Base-by-base conservation (phyloP, 2,113 vertebrate genomes). In the Aramus guarauna region DNA sequence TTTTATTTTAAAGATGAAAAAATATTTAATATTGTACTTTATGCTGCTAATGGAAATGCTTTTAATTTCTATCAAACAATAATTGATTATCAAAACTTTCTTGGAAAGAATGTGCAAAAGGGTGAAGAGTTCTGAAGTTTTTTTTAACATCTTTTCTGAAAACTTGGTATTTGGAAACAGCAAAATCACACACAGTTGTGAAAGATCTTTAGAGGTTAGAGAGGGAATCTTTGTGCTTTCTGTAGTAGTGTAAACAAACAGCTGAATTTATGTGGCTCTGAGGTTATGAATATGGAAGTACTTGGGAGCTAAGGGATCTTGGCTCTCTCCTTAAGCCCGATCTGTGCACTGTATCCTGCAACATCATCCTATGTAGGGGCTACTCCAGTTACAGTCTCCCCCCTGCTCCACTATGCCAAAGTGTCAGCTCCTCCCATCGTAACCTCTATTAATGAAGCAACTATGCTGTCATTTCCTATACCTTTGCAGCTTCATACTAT, bases 311-410 rank as follows among this genome's bases (percentile, higher is more conserved):
- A 20, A 1, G 3, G 17, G 36, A 91, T 17, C 17, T 76, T 34
- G n/a, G 1, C 3, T 15, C 17, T 60, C 18, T 43, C 10, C 8
- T 17, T n/a, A 8, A 39, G 23, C 11, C 32, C 55, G 45, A 8
- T 20, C 29, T 11, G 17, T n/a, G 23, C 17, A 3, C 11, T 48
- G 8, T 48, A 8, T 45, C 23, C 10, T 82, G 7, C 12, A 12
- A 13, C 27, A 16, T 23, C 10, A 15, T 10, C 6, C 11, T 34
- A 14, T 2, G 1, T 15, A 58, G 9, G 8, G 13, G 3, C 13
- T 71, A 2, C 43, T 62, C 4, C 22, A 88, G 22, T 56, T 24
- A 13, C 22, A 74, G 12, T 4, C 2, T 45, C 29, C 29, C 16
- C 5, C 14, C 6, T 32, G 1, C 10, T 13, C 9, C 26, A 27